Conservation (phyloP, 2,888 invertebrate genomes). For the Hypomecis atomaria region DNA sequence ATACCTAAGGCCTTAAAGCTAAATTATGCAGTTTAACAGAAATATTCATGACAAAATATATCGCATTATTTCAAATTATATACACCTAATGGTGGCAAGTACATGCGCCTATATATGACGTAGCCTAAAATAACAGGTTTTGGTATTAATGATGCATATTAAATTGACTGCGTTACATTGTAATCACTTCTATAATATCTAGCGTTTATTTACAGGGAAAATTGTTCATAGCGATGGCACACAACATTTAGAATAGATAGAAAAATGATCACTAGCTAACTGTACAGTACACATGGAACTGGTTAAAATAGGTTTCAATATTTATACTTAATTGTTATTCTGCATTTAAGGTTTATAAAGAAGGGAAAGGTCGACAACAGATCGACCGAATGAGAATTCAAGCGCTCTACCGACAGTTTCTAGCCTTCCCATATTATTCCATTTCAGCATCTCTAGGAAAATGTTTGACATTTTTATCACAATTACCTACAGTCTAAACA, state of each 20-base stretch:
- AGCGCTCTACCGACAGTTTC: too few relatives aligned
- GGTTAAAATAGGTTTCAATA: too few relatives aligned
- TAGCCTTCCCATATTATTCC: too few relatives aligned
- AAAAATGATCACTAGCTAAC: conserved; percentile 8
- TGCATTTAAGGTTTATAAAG: too few relatives aligned
- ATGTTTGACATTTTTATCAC: too few relatives aligned
- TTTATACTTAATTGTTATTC: too few relatives aligned
- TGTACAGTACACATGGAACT: neutral
- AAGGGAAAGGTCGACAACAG: too few relatives aligned
- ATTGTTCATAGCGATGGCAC: conserved; percentile 75
- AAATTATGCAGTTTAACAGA: conserved; percentile 78
- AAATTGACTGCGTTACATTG: conserved; percentile 79
- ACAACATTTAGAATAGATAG: conserved; percentile 24
- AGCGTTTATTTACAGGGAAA: conserved; percentile 62
- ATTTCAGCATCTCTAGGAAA: too few relatives aligned
- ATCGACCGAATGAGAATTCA: too few relatives aligned
- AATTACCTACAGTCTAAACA: too few relatives aligned
- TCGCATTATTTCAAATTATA: conserved; percentile 50
- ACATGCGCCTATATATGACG: conserved; percentile 51
- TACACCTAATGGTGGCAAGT: conserved; percentile 68
- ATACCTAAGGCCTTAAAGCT: conserved; percentile 69
- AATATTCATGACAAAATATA: conserved; percentile 72
- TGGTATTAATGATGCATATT: conserved; percentile 64
- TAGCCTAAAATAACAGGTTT: conserved; percentile 51
- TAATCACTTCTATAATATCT: conserved; percentile 51